These are phyloP conservation scores for Atractosteus spatula DNA, from an alignment of 2,113 vertebrate species.

Conservation along the genomic window DNA sequence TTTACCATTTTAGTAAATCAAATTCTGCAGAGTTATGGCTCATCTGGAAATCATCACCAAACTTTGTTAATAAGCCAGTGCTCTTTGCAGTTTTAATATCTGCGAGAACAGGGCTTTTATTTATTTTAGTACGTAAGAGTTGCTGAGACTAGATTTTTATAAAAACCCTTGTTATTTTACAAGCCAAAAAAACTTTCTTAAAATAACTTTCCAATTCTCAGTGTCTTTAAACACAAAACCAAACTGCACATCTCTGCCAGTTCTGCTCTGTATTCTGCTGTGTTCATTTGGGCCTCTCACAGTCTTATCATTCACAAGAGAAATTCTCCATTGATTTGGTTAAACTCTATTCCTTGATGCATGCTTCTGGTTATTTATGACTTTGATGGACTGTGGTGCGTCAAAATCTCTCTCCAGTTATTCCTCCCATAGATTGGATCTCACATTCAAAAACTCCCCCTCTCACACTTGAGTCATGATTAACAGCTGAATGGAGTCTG, in stretches of 20 bases:
- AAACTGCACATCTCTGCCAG: conserved; percentile 11
- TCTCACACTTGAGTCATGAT: background rate
- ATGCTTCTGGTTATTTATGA: background rate
- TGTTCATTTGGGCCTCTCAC: background rate
- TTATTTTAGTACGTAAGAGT: conserved; percentile 23
- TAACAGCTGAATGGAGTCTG: conserved; percentile 10
- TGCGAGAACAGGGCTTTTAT: conserved; percentile 25
- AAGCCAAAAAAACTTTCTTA: conserved; percentile 11
- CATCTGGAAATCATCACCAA: conserved; percentile 50
- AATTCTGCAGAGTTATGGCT: conserved; percentile 26
- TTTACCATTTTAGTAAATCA: conserved; percentile 32
- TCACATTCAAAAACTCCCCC: background rate
- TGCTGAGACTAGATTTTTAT: conserved; percentile 18
- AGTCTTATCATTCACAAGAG: background rate
- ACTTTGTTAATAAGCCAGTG: conserved; percentile 32
- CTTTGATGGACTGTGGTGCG: background rate
- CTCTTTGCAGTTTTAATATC: conserved; percentile 32
- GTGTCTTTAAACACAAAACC: conserved; percentile 16
- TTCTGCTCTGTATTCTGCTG: background rate
- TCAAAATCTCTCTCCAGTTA: background rate
- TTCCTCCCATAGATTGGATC: background rate
- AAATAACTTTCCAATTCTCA: conserved; percentile 13
- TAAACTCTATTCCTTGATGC: background rate
- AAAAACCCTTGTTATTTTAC: conserved; percentile 12
- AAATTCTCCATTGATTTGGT: background rate